Conservation (phyloP, 2,113 vertebrate genomes). For the Mormoops blainvillei region DNA sequence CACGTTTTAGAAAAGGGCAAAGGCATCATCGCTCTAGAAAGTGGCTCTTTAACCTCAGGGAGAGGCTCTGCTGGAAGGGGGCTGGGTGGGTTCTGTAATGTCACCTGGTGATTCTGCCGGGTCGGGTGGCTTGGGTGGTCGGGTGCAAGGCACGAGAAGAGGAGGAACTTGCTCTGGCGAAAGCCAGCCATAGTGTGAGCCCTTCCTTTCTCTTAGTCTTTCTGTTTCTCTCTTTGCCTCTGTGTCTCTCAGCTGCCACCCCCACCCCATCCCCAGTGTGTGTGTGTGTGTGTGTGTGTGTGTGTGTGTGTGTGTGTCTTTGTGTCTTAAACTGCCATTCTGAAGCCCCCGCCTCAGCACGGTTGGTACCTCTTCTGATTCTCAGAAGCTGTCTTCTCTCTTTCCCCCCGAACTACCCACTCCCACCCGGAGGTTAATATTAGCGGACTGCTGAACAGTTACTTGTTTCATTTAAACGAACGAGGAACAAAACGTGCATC, state of each 20-base stretch:
- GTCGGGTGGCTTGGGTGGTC: no score
- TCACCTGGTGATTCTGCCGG: not conserved
- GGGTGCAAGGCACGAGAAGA: not conserved
- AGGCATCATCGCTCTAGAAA: not conserved
- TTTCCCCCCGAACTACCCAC: not conserved
- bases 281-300: not conserved
- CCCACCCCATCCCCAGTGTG: not conserved
- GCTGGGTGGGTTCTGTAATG: not conserved
- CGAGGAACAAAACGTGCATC: not conserved
- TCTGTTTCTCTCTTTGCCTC: not conserved
- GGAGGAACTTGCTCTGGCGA: not conserved
- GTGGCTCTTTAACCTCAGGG: not conserved
- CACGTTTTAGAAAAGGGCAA: not conserved
- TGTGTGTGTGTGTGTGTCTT: no score
- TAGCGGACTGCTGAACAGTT: not conserved
- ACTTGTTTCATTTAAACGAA: not conserved
- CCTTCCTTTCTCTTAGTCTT: not conserved
- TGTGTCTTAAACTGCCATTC: not conserved
- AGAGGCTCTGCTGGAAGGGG: not conserved
- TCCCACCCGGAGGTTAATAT: not conserved
- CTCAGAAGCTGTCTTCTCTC: not conserved
- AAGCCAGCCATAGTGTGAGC: rapidly evolving
- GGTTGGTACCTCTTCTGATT: not conserved
- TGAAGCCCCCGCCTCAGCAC: not conserved
- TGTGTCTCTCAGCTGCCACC: not conserved